These are phyloP conservation scores for Gambusia holbrooki DNA, from an alignment of 2,113 vertebrate species.

Conservation along the genomic window DNA sequence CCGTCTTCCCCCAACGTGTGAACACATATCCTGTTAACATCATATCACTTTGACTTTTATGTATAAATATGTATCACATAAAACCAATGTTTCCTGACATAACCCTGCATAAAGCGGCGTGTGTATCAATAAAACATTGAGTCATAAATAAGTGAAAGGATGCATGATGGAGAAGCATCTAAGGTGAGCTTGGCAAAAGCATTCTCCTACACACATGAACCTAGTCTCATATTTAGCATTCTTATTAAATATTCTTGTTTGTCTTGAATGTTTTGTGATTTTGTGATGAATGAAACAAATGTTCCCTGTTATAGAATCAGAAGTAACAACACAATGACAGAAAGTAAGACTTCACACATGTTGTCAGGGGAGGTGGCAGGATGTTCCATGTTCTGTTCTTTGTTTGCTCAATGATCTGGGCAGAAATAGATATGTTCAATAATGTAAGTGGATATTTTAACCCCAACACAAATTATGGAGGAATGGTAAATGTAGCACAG, in stretches of 20 bases:
- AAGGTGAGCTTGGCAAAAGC: constrained; percentile 31
- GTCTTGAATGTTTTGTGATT: not conserved
- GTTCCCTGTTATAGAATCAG: not conserved
- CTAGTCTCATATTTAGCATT: not conserved
- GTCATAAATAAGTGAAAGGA: constrained; percentile 73
- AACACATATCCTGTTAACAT: not conserved
- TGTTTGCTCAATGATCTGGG: not conserved
- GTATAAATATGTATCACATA: constrained; percentile 39
- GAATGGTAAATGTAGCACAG: too few relatives aligned
- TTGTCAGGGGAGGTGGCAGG: not conserved
- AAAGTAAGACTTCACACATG: not conserved
- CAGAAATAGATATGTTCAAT: not conserved
- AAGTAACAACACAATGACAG: too few relatives aligned
- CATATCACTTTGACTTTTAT: constrained; percentile 18
- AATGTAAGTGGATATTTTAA: too few relatives aligned
- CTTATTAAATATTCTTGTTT: not conserved
- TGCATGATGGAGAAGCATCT: constrained; percentile 42
- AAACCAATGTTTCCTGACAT: constrained; percentile 45
- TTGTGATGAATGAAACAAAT: not conserved
- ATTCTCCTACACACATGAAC: not conserved
- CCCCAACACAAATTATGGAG: too few relatives aligned
- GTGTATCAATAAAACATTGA: constrained; percentile 74
- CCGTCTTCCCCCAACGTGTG: not conserved
- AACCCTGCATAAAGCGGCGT: constrained; percentile 43
- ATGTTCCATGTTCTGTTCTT: not conserved